phyloP scores from a whole-genome alignment of 2,888 invertebrate species.

The Scaeva pyrastri region DNA sequence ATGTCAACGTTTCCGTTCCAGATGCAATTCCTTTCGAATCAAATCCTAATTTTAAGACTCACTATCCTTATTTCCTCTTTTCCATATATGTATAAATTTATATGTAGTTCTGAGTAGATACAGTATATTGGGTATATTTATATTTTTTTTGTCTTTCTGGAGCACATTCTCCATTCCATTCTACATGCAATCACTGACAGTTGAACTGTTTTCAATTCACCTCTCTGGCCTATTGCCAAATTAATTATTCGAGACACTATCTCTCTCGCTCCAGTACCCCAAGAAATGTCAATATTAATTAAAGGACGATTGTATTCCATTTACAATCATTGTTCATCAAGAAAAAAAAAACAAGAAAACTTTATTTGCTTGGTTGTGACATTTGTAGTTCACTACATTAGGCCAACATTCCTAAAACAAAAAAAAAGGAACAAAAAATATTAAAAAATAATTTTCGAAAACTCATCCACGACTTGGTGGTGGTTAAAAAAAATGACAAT shows the following conservation, averaged over 20 bases:
- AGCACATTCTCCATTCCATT: slow-evolving; percentile 45
- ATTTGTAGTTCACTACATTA: slow-evolving; percentile 37
- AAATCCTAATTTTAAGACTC: slow-evolving; percentile 39
- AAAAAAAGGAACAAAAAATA: slow-evolving; percentile 23
- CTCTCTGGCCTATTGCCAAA: slow-evolving; percentile 72
- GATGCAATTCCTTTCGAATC: slow-evolving; percentile 47
- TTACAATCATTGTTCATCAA: slow-evolving; percentile 37
- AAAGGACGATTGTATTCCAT: slow-evolving; percentile 67
- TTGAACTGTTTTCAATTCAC: slow-evolving; percentile 67
- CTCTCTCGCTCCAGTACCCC: slow-evolving; percentile 19
- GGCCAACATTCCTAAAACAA: slow-evolving; percentile 37
- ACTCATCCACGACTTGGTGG: background rate
- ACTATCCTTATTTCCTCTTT: slow-evolving; percentile 1
- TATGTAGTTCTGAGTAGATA: too few species aligned
- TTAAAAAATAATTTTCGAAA: slow-evolving; percentile 33
- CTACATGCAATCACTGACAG: slow-evolving; percentile 42
- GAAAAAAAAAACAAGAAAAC: slow-evolving; percentile 4
- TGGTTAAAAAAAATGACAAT: background rate
- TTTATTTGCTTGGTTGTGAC: slow-evolving; percentile 49
- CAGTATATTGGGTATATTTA: too few species aligned
- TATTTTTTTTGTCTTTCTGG: background rate
- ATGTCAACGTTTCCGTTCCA: slow-evolving; percentile 57
- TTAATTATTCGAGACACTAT: slow-evolving; percentile 66
- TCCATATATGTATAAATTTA: background rate
- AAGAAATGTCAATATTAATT: slow-evolving; percentile 72